These are phyloP conservation scores for Bombus breviceps DNA, from an alignment of 1,140 invertebrate genomes.

Conservation along the genomic window DNA sequence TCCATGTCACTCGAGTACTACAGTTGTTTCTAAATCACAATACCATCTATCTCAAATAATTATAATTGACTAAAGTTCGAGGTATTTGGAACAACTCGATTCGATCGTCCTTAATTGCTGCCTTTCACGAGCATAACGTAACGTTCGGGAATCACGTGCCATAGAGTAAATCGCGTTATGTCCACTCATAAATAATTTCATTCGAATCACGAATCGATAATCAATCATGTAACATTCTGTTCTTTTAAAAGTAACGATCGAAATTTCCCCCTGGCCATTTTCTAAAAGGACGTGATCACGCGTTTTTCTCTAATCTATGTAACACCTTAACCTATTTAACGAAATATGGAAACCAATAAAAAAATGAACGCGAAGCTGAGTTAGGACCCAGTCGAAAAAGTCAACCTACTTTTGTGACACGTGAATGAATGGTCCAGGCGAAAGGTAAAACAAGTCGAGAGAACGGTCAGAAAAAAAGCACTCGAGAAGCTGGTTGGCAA, in stretches of 20 bases:
- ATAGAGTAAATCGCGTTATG: no score
- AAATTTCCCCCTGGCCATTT: neutral
- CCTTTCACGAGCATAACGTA: neutral
- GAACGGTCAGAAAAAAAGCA: neutral
- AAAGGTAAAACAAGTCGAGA: neutral
- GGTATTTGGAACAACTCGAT: neutral
- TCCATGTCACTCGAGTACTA: neutral
- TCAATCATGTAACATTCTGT: neutral
- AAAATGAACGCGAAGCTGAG: neutral
- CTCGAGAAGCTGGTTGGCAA: neutral
- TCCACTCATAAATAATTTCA: neutral
- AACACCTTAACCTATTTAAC: neutral
- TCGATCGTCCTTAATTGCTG: neutral
- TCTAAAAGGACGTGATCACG: neutral
- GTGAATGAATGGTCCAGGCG: neutral
- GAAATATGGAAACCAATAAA: neutral
- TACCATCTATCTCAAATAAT: neutral
- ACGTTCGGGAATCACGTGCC: no score
- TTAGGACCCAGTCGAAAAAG: neutral
- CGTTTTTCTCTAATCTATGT: neutral
- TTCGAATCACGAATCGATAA: neutral
- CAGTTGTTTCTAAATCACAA: neutral
- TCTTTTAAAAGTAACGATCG: neutral
- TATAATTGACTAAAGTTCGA: neutral
- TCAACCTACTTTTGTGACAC: constrained; percentile 8